Evolutionary conservation across 2,888 invertebrate genomes (phyloP).

Genomic region (Eulithis testata): DNA sequence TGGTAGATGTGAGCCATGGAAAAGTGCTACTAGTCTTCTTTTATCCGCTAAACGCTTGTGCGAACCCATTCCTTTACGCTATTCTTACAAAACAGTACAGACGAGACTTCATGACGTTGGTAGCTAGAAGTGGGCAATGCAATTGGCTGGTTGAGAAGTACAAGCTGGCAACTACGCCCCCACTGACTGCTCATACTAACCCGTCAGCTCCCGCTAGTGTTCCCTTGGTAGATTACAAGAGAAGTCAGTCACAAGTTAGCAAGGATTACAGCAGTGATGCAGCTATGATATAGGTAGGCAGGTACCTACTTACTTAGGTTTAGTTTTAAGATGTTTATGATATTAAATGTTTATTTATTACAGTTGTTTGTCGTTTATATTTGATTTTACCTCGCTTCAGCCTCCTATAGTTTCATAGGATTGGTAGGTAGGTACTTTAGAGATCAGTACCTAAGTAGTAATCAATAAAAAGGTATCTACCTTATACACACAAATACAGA

Average conservation of each 20-base stretch:
- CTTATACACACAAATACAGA: too few species aligned
- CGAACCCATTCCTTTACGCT: constrained; percentile 96
- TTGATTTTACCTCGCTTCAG: too few species aligned
- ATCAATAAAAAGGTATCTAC: too few species aligned
- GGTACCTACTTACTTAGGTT: constrained; percentile 36
- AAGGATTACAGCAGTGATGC: constrained; percentile 62
- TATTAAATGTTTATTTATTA: constrained; percentile 72
- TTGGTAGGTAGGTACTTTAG: too few species aligned
- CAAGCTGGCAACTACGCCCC: constrained; percentile 73
- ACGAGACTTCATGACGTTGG: constrained; percentile 87
- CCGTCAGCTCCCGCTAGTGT: constrained; percentile 65
- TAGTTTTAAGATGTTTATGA: constrained; percentile 51
- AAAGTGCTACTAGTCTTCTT: constrained; percentile 95
- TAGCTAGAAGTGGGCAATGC: constrained; percentile 85
- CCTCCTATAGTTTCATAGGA: too few species aligned
- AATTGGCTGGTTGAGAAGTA: constrained; percentile 73
- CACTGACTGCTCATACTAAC: constrained; percentile 74
- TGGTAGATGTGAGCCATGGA: constrained; percentile 92
- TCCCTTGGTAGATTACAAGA: constrained; percentile 70
- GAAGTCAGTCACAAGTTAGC: constrained; percentile 62
- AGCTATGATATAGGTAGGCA: constrained; percentile 47
- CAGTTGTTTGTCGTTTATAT: constrained; percentile 21
- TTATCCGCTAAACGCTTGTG: constrained; percentile 95
- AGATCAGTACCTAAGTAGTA: too few species aligned
- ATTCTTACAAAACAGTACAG: constrained; percentile 95